A percentile compares a stretch with the other conserved stretches of the same genome.
Evolutionary conservation across 2,113 vertebrate genomes (phyloP).

Genomic region (Rhinogobius similis): DNA sequence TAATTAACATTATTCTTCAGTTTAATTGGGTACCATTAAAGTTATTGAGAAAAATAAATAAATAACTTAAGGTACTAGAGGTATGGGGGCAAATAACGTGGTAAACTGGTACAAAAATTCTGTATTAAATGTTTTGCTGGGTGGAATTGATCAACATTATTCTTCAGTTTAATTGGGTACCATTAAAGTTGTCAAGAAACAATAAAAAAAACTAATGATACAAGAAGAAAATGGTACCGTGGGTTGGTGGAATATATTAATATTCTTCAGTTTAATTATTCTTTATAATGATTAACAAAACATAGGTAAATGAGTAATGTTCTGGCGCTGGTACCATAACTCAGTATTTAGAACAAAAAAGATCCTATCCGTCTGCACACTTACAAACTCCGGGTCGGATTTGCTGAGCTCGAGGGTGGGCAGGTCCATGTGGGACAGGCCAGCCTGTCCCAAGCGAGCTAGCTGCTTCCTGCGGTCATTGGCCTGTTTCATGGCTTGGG

Average conservation of each 20-base stretch:
- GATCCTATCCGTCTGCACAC: constrained; percentile 31
- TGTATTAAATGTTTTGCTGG: no score
- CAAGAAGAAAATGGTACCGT: no score
- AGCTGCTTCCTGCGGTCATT: constrained; percentile 86
- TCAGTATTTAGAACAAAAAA: no score
- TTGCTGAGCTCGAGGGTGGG: constrained; percentile 80
- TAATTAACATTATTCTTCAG: no score
- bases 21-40: no score
- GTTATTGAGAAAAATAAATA: background rate
- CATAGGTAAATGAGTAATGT: background rate
- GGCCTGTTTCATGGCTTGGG: constrained; percentile 82
- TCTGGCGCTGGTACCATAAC: background rate
- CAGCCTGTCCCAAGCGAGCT: constrained; percentile 78
- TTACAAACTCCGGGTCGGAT: constrained; percentile 88
- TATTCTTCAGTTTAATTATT: no score
- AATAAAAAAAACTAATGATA: background rate
- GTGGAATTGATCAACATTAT: no score
- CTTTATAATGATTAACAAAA: background rate
- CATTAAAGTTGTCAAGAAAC: background rate
- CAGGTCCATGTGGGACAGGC: constrained; percentile 74
- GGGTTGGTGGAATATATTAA: no score
- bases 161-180: no score
- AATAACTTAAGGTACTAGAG: no score
- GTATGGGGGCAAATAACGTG: no score
- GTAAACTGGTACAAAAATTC: no score